Evolutionary conservation across 1,140 invertebrate species (phyloP).

Genomic region (Dreissena polymorpha): DNA sequence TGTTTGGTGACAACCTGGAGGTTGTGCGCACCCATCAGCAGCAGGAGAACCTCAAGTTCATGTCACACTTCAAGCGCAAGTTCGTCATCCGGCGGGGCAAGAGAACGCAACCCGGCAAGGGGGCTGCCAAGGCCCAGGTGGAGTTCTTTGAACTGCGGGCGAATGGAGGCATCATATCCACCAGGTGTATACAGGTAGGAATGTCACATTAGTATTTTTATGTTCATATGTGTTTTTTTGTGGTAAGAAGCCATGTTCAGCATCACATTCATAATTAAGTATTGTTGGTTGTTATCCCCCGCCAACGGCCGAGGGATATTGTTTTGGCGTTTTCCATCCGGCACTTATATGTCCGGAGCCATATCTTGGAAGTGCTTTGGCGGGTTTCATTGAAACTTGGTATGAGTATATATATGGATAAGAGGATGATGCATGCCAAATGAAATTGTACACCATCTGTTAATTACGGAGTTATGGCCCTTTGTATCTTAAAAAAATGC

Average conservation of each 20-base stretch:
- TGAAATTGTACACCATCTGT: too few species aligned
- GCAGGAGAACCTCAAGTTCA: slow-evolving; percentile 99
- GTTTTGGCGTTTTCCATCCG: too few species aligned
- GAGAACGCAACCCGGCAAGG: slow-evolving; percentile 79
- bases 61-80: slow-evolving; percentile 97
- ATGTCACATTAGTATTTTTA: not conserved
- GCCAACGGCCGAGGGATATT: too few species aligned
- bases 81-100: slow-evolving; percentile 97
- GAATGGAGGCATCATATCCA: slow-evolving; percentile 96
- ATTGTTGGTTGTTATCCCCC: too few species aligned
- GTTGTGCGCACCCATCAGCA: slow-evolving; percentile 98
- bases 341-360: too few species aligned
- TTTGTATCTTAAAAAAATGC: too few species aligned
- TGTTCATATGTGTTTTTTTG: not conserved
- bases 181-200: slow-evolving; percentile 91
- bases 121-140: slow-evolving; percentile 83
- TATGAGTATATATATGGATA: too few species aligned
- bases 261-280: not conserved
- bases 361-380: too few species aligned
- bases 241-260: not conserved
- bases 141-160: slow-evolving; percentile 96
- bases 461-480: too few species aligned
- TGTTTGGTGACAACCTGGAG: slow-evolving; percentile 97
- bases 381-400: too few species aligned
- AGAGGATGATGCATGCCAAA: too few species aligned